Percentiles rank a stretch among this genome's conserved stretches.
These are phyloP conservation scores for Trichacis sp. DNA, from an alignment of 2,888 invertebrate species.

Conservation along the genomic window DNA sequence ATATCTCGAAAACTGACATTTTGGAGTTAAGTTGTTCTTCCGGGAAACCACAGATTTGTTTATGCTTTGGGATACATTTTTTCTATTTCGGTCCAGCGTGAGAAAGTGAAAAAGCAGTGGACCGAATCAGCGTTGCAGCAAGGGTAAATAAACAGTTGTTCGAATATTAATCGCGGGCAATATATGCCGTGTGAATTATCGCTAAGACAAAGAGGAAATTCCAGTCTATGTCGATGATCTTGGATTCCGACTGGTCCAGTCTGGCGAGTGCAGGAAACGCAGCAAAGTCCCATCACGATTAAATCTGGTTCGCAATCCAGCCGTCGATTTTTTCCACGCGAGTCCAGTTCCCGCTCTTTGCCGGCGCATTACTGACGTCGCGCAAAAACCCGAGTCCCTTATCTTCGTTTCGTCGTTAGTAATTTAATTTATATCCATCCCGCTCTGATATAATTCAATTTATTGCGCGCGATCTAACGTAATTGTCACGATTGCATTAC, in stretches of 20 bases:
- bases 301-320: conserved; percentile 43
- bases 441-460: conserved; percentile 3
- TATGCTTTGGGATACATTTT: no score
- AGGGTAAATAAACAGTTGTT: conserved; percentile 20
- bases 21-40: no score
- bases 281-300: conserved; percentile 45
- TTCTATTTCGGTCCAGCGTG: no score
- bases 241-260: conserved; percentile 37
- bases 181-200: conserved; percentile 27
- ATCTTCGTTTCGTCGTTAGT: background rate
- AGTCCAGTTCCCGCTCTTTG: conserved; percentile 50
- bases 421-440: background rate
- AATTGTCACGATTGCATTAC: background rate
- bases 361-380: conserved; percentile 11
- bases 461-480: background rate
- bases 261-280: conserved; percentile 42
- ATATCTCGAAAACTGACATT: no score
- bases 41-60: no score
- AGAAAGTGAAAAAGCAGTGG: no score
- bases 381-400: conserved; percentile 20
- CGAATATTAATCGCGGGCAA: conserved; percentile 35
- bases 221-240: conserved; percentile 47
- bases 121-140: no score
- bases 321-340: conserved; percentile 44
- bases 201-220: conserved; percentile 53